These are phyloP conservation scores for Rhabdophis nuchalis DNA, from an alignment of 2,797 vertebrate genomes.

Conservation along the genomic window DNA sequence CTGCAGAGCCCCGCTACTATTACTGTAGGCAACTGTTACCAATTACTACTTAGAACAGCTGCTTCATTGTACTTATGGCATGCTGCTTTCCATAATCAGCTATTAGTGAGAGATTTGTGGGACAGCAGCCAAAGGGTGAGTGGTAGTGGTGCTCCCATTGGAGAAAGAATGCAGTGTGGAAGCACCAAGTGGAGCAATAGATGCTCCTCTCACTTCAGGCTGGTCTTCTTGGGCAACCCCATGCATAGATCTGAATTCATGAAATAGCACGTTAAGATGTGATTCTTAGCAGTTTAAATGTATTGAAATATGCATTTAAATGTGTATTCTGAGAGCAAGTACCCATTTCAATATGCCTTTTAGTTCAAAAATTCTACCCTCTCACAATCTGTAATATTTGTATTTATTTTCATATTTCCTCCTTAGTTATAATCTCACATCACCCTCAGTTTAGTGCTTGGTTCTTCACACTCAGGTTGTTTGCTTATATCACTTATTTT, in stretches of 20 bases:
- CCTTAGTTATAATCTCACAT: background rate
- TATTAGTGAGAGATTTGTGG: background rate
- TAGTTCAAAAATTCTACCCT: background rate
- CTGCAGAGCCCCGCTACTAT: background rate
- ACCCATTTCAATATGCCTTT: background rate
- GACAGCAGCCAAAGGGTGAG: background rate
- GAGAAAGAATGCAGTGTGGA: background rate
- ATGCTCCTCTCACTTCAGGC: background rate
- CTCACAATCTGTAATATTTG: background rate
- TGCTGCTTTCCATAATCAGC: background rate
- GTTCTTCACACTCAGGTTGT: background rate
- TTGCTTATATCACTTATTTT: background rate
- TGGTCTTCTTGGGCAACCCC: background rate
- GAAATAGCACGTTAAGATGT: background rate
- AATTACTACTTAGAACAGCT: background rate
- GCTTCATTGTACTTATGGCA: background rate
- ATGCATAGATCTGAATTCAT: background rate
- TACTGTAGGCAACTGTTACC: background rate
- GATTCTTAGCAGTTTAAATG: background rate
- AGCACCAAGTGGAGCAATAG: background rate
- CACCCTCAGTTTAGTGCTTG: background rate
- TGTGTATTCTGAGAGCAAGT: background rate
- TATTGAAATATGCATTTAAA: background rate
- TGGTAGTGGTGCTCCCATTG: background rate
- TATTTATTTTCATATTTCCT: background rate